These are phyloP conservation scores for Promerops cafer DNA, from an alignment of 2,113 vertebrate genomes.

Conservation along the genomic window DNA sequence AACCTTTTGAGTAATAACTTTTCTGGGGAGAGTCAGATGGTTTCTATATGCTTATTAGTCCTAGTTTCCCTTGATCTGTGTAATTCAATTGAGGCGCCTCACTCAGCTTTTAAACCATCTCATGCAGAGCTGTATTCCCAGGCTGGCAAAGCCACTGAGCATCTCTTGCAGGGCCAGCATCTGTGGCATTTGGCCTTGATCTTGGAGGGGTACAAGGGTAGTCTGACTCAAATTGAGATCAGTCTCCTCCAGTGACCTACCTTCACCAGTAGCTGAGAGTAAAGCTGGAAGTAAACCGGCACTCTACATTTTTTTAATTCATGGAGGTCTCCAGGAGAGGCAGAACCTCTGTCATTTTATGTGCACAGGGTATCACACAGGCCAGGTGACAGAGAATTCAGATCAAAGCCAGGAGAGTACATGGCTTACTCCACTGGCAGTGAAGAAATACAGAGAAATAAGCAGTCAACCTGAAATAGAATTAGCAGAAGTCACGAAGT, in stretches of 20 bases:
- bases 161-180: not conserved
- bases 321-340: not conserved
- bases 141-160: not conserved
- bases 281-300: not conserved
- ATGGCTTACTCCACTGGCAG: not conserved
- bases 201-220: not conserved
- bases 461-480: not conserved
- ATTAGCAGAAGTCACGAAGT: not conserved
- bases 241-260: not conserved
- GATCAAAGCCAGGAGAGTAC: not conserved
- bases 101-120: not conserved
- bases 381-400: not conserved
- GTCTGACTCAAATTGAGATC: not conserved
- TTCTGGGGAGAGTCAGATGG: not conserved
- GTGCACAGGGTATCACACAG: not conserved
- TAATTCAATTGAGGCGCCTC: not conserved
- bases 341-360: not conserved
- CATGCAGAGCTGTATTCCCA: not conserved
- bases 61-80: not conserved
- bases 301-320: not conserved
- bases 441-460: not conserved
- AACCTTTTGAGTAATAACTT: conserved; percentile 7
- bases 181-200: not conserved
- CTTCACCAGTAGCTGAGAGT: not conserved
- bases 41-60: not conserved